Base-by-base conservation (phyloP, 2,888 invertebrate genomes). In the Nemoura dubitans region DNA sequence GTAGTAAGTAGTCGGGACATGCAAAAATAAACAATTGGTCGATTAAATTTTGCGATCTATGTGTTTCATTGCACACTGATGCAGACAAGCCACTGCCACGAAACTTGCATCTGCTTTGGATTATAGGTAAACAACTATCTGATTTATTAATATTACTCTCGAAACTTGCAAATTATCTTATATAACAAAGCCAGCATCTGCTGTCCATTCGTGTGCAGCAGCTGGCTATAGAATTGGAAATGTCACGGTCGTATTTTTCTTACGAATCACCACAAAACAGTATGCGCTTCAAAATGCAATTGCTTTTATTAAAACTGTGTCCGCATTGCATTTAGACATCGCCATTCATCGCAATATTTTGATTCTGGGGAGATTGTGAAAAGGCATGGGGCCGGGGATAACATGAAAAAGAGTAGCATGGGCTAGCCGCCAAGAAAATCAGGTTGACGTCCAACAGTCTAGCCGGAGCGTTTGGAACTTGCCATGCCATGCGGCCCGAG, bases 181-280 rank as follows among this genome's bases (percentile, higher is more conserved):
- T 59, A 59, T 59, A 59, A 59, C 59, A 59, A 59, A 59, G 59
- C 59, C 59, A 59, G 59, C 59, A 59, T 59, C 59, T 59, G 59
- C 59, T 59, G 59, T 2, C 59, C 59, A 59, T 59, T 59, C 59
- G 59, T 21, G 59, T 14, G 59, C 21, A 59, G 59, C 59, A 59
- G 59, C 59, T 21, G 59, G 59, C 59, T 16, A 14, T 14, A 59
- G 59, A 21, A 59, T 59, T 59, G 1, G 59, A 59, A 59, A 59
- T 59, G 59, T 59, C 59, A 59, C 59, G 59, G 59, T 59, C 59
- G 59, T 14, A 59, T 1, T 36, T 36, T 36, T 36, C 36, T 36
- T 36, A 36, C 10, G 36, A 6, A 36, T 36, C 36, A 59, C 14
- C 21, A 7, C 3, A 10, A 21, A 59, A 59, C 14, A 59, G 16